phyloP scores from a whole-genome alignment of 2,888 invertebrate species.

The Caenorhabditis sp. region DNA sequence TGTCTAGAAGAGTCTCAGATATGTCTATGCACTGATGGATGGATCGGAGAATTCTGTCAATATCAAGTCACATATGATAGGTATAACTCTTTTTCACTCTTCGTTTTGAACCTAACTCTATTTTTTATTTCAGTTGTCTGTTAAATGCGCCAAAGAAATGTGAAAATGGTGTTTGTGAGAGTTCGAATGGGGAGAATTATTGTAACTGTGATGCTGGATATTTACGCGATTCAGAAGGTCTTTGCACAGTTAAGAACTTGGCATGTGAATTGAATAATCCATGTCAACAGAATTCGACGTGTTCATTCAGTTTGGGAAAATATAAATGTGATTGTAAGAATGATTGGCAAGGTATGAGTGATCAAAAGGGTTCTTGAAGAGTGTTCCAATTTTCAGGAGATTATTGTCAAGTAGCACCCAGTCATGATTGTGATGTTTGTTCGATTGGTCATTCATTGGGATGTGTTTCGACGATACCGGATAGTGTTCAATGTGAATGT shows the following conservation, averaged over 20 bases:
- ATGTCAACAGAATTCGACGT: conserved; percentile 21
- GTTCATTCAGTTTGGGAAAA: conserved; percentile 2
- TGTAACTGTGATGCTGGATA: conserved; percentile 27
- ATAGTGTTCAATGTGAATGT: conserved; percentile 18
- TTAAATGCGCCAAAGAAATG: conserved; percentile 7
- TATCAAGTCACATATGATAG: neutral
- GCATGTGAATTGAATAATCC: conserved; percentile 23
- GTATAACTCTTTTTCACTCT: no score
- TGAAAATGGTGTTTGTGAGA: conserved; percentile 16
- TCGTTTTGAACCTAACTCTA: no score
- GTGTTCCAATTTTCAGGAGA: conserved; percentile 10
- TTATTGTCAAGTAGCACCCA: conserved; percentile 17
- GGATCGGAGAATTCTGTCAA: conserved; percentile 13
- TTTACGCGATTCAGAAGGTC: conserved; percentile 11
- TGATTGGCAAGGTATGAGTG: conserved; percentile 16
- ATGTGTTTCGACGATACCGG: conserved; percentile 8
- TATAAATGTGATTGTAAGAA: conserved; percentile 12
- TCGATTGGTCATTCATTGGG: conserved; percentile 4
- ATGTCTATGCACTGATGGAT: conserved; percentile 9
- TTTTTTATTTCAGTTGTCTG: neutral
- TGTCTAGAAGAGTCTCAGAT: neutral
- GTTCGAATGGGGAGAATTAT: conserved; percentile 6
- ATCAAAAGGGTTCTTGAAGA: neutral
- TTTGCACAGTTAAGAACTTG: conserved; percentile 23
- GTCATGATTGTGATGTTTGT: conserved; percentile 6